Evolutionary conservation across 2,113 vertebrate genomes (phyloP).

Genomic region (Myanophis thanlyinensis): DNA sequence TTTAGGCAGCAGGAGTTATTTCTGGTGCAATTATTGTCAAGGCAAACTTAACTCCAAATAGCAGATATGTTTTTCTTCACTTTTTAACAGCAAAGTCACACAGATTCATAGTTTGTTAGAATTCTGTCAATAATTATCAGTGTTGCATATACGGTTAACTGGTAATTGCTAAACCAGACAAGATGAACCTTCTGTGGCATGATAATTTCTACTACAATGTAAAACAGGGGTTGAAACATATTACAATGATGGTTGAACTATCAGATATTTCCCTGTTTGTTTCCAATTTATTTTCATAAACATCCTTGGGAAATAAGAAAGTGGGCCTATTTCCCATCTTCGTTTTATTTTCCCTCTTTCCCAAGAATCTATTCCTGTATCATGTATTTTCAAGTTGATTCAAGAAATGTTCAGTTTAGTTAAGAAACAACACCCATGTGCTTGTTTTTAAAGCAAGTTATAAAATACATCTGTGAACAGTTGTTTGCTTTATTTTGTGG

Average conservation of each 20-base stretch:
- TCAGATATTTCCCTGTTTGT: background rate
- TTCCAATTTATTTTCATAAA: background rate
- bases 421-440: background rate
- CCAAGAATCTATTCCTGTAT: background rate
- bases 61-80: background rate
- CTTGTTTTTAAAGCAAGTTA: background rate
- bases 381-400: background rate
- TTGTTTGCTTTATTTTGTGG: background rate
- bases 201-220: conserved; percentile 39
- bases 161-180: conserved; percentile 40
- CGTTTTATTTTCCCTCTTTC: background rate
- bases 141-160: conserved; percentile 30
- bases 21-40: conserved; percentile 26
- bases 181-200: conserved; percentile 31
- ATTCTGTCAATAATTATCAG: background rate
- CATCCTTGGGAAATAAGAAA: background rate
- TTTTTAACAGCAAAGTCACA: conserved; percentile 11
- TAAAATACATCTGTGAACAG: background rate
- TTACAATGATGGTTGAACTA: background rate
- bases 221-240: background rate
- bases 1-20: background rate
- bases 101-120: background rate
- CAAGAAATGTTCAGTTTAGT: conserved; percentile 10
- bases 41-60: conserved; percentile 4
- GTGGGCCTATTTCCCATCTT: background rate